Base-by-base conservation (phyloP, 2,797 vertebrate genomes). In the Onychomys torridus region DNA sequence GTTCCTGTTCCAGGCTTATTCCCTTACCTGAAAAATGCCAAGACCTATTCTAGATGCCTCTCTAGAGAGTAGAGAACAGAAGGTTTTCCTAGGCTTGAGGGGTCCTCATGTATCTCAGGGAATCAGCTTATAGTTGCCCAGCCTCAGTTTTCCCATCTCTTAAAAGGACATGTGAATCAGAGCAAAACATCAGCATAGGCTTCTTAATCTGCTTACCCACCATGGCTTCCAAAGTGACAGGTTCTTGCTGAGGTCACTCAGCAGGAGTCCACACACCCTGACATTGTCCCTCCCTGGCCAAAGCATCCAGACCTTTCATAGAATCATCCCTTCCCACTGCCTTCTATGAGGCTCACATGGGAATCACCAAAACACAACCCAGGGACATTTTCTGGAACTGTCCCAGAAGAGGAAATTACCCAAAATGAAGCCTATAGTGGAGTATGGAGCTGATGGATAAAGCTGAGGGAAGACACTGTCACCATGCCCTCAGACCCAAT, bases 121-220 rank as follows among this genome's bases (percentile, higher is more conserved):
- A 23, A 78, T 90, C 61, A 37, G 9, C 34, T 75, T 21, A 57
- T 34, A 77, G 75, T 14, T 29, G n/a, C 4, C 0, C 1, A 87
- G 71, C 78, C 75, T 91, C 27, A 40, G 65, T 87, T 76, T 94
- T 69, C 65, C 69, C 83, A 43, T 29, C 82, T 96, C 83, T 87
- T 49, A 88, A 92, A 91, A 23, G 37, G 25, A 63, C 43, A 73
- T 14, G 17, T 6, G 25, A 57, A 59, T 25, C 34, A 37, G 37
- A 77, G n/a, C 0, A 25, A 55, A 83, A 34, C 37, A 10, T 25
- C 40, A 25, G 59, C 14, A 7, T 0, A 27, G 57, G 25, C 34
- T 67, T 69, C 78, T 89, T 75, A 16, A 34, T 37, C 82, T 63
- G 52, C n/a, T 76, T n/a, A 14, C 8, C n/a, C 23, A 6, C 67